Evolutionary conservation across 30 jellyfish, hydroid and myxozoan genomes (phyloP).

Genomic region (Rhopilema esculentum): DNA sequence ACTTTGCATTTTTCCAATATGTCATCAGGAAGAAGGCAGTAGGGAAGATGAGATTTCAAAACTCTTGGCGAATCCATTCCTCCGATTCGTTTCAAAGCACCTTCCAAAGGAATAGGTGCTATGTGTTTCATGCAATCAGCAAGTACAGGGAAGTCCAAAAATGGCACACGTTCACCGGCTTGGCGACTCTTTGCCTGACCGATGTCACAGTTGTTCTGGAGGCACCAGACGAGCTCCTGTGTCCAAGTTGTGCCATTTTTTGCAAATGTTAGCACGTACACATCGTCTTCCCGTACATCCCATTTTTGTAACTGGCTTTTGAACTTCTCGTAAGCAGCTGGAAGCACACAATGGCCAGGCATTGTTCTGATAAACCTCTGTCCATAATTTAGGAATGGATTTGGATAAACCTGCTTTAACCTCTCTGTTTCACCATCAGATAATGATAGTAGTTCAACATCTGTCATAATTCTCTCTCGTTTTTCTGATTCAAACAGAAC

Average conservation of each 20-base stretch:
- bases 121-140: too few relatives aligned
- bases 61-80: constrained; percentile 34
- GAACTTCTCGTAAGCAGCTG: background rate
- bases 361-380: background rate
- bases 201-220: constrained; percentile 18
- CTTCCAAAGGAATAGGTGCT: too few relatives aligned
- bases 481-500: too few relatives aligned
- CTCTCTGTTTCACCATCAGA: background rate
- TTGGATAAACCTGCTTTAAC: background rate
- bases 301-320: background rate
- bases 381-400: background rate
- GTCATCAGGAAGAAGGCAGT: constrained; percentile 19
- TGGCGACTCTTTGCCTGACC: background rate
- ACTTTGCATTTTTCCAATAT: constrained; percentile 30
- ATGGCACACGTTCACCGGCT: background rate
- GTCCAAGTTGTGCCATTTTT: constrained; percentile 56
- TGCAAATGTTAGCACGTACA: constrained; percentile 13
- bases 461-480: too few relatives aligned
- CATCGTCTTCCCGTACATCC: constrained; percentile 11
- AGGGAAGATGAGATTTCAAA: constrained; percentile 15
- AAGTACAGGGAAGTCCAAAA: too few relatives aligned
- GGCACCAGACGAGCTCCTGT: constrained; percentile 47
- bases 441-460: background rate
- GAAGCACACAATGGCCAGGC: background rate
- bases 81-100: too few relatives aligned